Percentiles rank a stretch among this genome's conserved stretches.
These are phyloP conservation scores for Stenodera caucasica DNA, from an alignment of 2,888 invertebrate genomes.

Conservation along the genomic window DNA sequence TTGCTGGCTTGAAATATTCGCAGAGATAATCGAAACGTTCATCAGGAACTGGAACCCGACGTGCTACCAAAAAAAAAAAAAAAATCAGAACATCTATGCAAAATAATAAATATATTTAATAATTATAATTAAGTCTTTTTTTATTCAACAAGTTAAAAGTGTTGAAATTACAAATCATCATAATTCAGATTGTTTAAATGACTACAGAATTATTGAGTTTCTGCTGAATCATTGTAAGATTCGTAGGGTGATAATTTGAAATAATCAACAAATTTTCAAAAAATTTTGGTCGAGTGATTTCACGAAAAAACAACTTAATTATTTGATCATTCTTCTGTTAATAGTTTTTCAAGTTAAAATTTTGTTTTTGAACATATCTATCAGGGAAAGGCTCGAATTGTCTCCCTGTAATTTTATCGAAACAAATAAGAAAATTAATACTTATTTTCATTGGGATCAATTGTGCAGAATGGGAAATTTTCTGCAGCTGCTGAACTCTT, in stretches of 20 bases:
- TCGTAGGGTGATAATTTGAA: constrained; percentile 1
- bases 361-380: too few species aligned
- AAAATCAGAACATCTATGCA: constrained; percentile 7
- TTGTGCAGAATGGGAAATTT: constrained; percentile 99
- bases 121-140: too few species aligned
- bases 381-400: too few species aligned
- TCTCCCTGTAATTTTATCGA: too few species aligned
- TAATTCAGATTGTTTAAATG: background rate
- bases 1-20: constrained; percentile 91
- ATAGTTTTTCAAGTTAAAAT: too few species aligned
- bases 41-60: constrained; percentile 98
- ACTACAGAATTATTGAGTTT: background rate
- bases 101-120: background rate
- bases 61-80: constrained; percentile 58
- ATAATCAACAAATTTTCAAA: too few species aligned
- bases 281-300: too few species aligned
- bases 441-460: constrained; percentile 99
- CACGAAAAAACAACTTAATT: too few species aligned
- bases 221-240: background rate
- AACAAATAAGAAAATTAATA: constrained; percentile 57
- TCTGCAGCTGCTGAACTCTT: constrained; percentile 97
- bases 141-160: too few species aligned
- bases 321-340: too few species aligned
- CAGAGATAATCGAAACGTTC: constrained; percentile 89
- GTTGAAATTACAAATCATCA: background rate